Evolutionary conservation across 2,797 vertebrate species (phyloP), one percentile per base, ranked within the genome.

Genomic region (Myioborus miniatus): DNA sequence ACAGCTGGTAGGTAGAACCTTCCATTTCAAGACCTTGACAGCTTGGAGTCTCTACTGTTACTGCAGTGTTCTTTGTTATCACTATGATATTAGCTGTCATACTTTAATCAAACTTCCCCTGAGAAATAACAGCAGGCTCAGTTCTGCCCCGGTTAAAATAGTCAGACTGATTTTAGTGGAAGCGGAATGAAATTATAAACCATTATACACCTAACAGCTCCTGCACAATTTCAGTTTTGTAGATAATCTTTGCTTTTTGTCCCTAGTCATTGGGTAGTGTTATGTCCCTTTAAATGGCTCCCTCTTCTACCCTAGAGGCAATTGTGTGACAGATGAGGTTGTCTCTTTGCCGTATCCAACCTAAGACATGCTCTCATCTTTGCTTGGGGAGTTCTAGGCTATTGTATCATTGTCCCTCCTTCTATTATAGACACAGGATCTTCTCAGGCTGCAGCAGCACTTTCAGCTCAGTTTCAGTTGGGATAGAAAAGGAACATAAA

Each of bases 121-220:
- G 75, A 89, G 46, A 75, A 95, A 83, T 46, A 83, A 29, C 23
- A 80, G 41, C 32, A 68, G 56, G 19, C 27, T 14, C 74, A 56
- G 74, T 74, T 91, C 59, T 85, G 14, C 17, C 11, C 3, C 4
- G 37, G 18, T 18, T 89, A 29, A 94, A 77, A 44, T 32, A 80
- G 56, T 50, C 46, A 80, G 84, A 77, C 34, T 5, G 9, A 71
- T 43, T 81, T 82, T 20, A 86, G 68, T 36, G 58, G 53, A 53
- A 89, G n/a, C 18, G 69, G 36, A 81, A 84, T 55, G n/a, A 85
- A 88, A 85, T 81, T 65, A 72, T 27, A 89, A 87, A 46, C 50
- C 15, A 34, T 37, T 70, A 55, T 27, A 79, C 29, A 69, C 3
- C 27, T 55, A 87, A 78, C 4, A 46, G 14, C 12, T 59, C 58